These are phyloP conservation scores for Plagiodera versicolora DNA, from an alignment of 2,888 invertebrate genomes.

Conservation along the genomic window DNA sequence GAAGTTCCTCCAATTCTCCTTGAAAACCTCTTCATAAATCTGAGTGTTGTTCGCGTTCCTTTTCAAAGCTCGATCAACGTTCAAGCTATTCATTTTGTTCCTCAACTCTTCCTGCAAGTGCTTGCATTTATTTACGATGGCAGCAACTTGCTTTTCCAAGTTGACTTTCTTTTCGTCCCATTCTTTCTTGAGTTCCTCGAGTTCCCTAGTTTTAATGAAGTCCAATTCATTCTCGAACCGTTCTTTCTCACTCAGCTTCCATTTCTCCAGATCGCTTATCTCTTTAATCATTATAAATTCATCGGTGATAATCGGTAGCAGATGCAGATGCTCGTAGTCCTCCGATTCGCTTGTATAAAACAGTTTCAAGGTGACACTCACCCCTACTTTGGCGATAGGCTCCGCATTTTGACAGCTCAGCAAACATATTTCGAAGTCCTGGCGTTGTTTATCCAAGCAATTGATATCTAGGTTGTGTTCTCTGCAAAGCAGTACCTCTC, in stretches of 20 bases:
- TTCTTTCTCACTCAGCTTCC: slow-evolving; percentile 71
- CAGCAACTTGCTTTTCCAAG: slow-evolving; percentile 61
- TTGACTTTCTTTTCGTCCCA: slow-evolving; percentile 60
- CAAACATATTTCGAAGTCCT: slow-evolving; percentile 36
- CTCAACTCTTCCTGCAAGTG: slow-evolving; percentile 61
- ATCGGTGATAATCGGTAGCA: slow-evolving; percentile 46
- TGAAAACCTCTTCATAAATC: slow-evolving; percentile 38
- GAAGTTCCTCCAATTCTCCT: slow-evolving; percentile 46
- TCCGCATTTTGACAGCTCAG: slow-evolving; percentile 34
- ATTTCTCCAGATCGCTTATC: slow-evolving; percentile 70
- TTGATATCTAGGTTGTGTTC: slow-evolving; percentile 37
- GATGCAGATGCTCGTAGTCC: slow-evolving; percentile 29
- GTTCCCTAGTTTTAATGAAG: slow-evolving; percentile 29
- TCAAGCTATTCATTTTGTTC: slow-evolving; percentile 54
- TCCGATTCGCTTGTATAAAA: slow-evolving; percentile 25
- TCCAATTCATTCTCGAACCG: slow-evolving; percentile 63
- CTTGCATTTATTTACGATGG: slow-evolving; percentile 63
- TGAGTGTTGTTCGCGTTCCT: slow-evolving; percentile 30
- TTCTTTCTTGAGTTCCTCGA: slow-evolving; percentile 47
- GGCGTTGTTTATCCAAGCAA: slow-evolving; percentile 18
- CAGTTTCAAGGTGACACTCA: slow-evolving; percentile 35
- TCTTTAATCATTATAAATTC: slow-evolving; percentile 58
- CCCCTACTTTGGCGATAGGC: slow-evolving; percentile 40
- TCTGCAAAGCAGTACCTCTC: slow-evolving; percentile 37
- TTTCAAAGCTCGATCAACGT: slow-evolving; percentile 35